A percentile compares a stretch with the other conserved stretches of the same genome.
These are phyloP conservation scores for Abscondita cerata DNA, from an alignment of 2,888 invertebrate species.

Conservation along the genomic window DNA sequence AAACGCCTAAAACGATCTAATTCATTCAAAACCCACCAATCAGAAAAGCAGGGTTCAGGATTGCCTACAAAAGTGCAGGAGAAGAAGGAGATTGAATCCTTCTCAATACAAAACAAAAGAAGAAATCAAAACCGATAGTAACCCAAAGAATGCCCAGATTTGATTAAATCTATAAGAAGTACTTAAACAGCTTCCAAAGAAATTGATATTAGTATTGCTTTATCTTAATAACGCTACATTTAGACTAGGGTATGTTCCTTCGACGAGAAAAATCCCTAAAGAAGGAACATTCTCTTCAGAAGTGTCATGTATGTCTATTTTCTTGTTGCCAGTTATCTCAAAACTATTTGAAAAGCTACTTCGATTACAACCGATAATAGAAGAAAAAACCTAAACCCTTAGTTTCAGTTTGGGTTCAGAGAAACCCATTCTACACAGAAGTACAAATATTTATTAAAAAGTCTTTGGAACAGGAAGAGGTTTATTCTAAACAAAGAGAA, in stretches of 20 bases:
- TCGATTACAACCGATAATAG: neutral
- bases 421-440: neutral
- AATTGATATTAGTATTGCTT: neutral
- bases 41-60: too few species aligned
- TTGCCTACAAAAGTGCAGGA: too few species aligned
- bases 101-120: too few species aligned
- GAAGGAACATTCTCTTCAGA: neutral
- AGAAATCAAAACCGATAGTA: too few species aligned
- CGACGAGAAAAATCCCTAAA: neutral
- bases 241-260: neutral
- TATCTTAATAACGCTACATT: neutral
- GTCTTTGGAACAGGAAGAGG: neutral
- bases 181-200: neutral
- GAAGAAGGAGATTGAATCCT: too few species aligned
- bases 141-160: neutral
- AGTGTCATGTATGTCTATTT: neutral
- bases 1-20: too few species aligned
- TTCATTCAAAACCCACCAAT: too few species aligned
- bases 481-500: neutral
- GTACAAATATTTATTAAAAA: neutral
- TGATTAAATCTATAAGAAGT: neutral
- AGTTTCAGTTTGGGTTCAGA: neutral
- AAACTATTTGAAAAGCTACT: neutral
- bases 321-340: neutral
- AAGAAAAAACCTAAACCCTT: neutral